Conservation (phyloP, 2,888 invertebrate species). For the Darwinula stevensoni region DNA sequence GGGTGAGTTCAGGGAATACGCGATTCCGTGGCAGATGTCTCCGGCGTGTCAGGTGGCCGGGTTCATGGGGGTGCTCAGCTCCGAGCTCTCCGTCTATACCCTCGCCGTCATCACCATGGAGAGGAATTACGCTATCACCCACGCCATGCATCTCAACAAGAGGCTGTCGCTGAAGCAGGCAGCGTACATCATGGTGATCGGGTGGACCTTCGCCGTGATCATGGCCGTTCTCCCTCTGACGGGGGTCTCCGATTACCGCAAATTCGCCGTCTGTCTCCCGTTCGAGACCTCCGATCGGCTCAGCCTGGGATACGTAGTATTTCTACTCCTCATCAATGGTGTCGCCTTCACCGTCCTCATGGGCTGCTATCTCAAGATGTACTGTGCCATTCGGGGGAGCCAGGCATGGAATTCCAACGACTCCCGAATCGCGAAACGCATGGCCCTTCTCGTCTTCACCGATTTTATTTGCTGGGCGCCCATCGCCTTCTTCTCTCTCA, state of each 20-base stretch:
- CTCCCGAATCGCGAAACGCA: constrained; percentile 75
- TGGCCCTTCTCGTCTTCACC: constrained; percentile 86
- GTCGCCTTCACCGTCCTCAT: constrained; percentile 76
- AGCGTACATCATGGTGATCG: constrained; percentile 60
- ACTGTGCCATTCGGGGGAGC: constrained; percentile 84
- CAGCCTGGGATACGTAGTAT: constrained; percentile 61
- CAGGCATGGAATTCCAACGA: constrained; percentile 91
- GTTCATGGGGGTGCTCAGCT: constrained; percentile 71
- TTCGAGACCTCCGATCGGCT: constrained; percentile 56
- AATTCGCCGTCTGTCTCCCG: constrained; percentile 85
- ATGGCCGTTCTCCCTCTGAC: constrained; percentile 68
- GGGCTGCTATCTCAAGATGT: constrained; percentile 90
- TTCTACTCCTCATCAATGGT: constrained; percentile 69
- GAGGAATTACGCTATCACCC: constrained; percentile 84
- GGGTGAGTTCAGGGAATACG: constrained; percentile 83
- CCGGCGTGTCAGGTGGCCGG: constrained; percentile 75
- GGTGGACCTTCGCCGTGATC: constrained; percentile 64
- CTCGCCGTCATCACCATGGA: constrained; percentile 85
- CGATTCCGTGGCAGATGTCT: constrained; percentile 91
- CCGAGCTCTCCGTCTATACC: constrained; percentile 81
- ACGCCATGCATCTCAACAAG: constrained; percentile 89
- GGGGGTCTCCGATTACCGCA: constrained; percentile 77
- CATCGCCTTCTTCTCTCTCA: constrained; percentile 76
- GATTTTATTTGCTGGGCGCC: constrained; percentile 97
- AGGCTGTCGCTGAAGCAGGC: constrained; percentile 63